phyloP scores from a whole-genome alignment of 2,797 vertebrate genomes.

The Otolemur crassicaudatus region DNA sequence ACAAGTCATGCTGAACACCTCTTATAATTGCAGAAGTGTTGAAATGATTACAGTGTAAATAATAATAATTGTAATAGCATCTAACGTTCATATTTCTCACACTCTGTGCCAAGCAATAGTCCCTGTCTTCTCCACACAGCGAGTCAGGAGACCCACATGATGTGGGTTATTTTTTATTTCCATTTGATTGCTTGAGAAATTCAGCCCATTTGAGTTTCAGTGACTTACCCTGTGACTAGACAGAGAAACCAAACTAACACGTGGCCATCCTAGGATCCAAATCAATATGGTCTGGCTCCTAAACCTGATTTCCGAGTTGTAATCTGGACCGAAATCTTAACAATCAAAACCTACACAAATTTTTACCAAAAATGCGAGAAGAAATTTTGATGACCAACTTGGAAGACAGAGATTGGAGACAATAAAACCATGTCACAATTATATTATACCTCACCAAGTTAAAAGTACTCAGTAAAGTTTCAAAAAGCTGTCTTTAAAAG shows the following conservation, averaged over 20 bases:
- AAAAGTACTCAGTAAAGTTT: slow-evolving; percentile 10
- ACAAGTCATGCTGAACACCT: too few species aligned
- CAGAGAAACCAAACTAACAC: background rate
- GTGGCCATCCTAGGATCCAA: background rate
- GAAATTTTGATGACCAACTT: background rate
- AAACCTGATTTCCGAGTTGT: background rate
- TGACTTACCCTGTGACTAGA: background rate
- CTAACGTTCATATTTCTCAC: background rate
- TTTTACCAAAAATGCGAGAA: background rate
- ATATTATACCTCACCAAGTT: background rate
- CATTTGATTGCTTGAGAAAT: background rate
- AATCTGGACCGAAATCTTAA: background rate
- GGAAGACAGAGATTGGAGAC: background rate
- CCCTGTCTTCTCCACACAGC: background rate
- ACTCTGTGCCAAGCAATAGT: background rate
- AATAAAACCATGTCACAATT: background rate
- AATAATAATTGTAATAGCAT: background rate
- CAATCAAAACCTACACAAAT: background rate
- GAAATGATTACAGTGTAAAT: slow-evolving; percentile 11
- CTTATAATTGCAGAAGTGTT: background rate
- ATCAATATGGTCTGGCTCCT: background rate
- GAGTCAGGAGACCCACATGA: background rate
- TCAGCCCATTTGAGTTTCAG: background rate
- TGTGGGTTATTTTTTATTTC: background rate
- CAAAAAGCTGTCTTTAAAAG: slow-evolving; percentile 42